These are phyloP conservation scores for Seriola dumerili DNA, from an alignment of 2,113 vertebrate genomes.

Conservation along the genomic window DNA sequence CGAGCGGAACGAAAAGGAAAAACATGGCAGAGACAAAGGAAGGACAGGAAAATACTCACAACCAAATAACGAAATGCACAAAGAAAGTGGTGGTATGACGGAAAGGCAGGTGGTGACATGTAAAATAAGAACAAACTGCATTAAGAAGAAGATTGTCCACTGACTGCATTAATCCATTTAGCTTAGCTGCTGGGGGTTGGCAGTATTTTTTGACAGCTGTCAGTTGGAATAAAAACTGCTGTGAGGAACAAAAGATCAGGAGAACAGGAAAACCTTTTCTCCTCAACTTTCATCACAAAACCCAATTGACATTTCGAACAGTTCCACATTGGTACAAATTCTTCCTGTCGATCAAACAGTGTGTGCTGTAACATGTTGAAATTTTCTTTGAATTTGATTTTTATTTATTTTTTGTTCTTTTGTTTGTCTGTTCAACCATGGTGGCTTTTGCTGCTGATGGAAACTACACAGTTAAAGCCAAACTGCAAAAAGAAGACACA, in stretches of 20 bases:
- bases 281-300: background rate
- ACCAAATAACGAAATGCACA: background rate
- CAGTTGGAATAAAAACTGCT: background rate
- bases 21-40: background rate
- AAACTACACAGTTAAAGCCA: background rate
- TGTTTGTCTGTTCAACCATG: background rate
- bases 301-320: background rate
- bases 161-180: background rate
- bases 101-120: background rate
- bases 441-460: background rate
- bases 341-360: background rate
- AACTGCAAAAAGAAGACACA: background rate
- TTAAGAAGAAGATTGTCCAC: background rate
- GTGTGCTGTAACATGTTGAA: background rate
- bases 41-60: too few relatives aligned
- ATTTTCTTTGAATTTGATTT: background rate
- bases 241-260: background rate
- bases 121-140: background rate
- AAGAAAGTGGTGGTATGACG: background rate
- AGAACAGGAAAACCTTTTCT: background rate
- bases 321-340: background rate
- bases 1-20: background rate
- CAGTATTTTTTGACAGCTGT: background rate
- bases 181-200: slow-evolving; percentile 1
- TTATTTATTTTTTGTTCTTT: background rate